Percentiles rank a stretch among this genome's conserved stretches.
Evolutionary conservation across 2,888 invertebrate genomes (phyloP).

Genomic region (Leptarthrus brevirostris): DNA sequence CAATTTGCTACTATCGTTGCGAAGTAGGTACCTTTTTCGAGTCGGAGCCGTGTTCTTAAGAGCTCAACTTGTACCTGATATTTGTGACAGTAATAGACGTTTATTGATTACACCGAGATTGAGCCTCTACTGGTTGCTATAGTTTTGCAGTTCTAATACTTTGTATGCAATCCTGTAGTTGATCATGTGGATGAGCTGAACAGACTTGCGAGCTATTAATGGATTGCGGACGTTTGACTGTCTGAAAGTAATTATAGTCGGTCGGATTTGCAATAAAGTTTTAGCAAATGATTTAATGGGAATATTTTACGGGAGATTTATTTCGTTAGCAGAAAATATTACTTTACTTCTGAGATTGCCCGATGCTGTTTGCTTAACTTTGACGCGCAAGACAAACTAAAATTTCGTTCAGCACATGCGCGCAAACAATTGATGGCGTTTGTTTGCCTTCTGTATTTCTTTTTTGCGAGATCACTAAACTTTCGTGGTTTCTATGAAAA

Average conservation of each 20-base stretch:
- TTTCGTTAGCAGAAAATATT: no score
- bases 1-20: slow-evolving; percentile 19
- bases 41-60: not conserved
- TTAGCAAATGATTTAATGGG: not conserved
- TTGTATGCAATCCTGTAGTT: not conserved
- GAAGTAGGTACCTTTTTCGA: slow-evolving; percentile 1
- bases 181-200: not conserved
- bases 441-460: no score
- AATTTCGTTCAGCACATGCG: no score
- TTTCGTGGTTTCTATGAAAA: no score
- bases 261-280: not conserved
- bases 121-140: not conserved
- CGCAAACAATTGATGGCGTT: no score
- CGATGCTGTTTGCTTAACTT: no score
- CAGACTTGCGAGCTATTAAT: slow-evolving; percentile 22
- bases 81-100: slow-evolving; percentile 12
- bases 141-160: not conserved
- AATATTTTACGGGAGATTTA: no score
- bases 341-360: no score
- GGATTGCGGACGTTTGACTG: slow-evolving; percentile 15
- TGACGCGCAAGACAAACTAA: no score
- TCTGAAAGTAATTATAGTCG: slow-evolving; percentile 20
- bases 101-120: slow-evolving; percentile 26
- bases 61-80: slow-evolving; percentile 15
- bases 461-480: no score